phyloP scores from a whole-genome alignment of 2,888 invertebrate species.

The Uropetala carovei region DNA sequence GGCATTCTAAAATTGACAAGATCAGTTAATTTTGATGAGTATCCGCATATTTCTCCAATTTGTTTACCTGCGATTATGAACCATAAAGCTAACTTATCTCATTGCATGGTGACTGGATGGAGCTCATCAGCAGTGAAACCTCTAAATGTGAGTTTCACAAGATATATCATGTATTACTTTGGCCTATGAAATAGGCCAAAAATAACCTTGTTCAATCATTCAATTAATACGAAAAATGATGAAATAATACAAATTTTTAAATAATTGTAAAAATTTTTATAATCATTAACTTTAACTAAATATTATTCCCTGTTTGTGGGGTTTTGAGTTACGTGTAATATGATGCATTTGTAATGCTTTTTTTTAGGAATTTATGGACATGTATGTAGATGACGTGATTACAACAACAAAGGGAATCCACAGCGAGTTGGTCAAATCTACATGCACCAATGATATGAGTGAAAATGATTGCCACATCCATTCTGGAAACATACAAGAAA shows the following conservation, averaged over 20 bases:
- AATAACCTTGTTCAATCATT: no score
- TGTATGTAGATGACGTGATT: background rate
- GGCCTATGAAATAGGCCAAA: no score
- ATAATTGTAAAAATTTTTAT: background rate
- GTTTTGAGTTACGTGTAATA: no score
- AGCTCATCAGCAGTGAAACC: background rate
- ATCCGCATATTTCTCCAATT: slow-evolving; percentile 34
- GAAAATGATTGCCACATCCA: background rate
- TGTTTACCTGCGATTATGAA: slow-evolving; percentile 21
- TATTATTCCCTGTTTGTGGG: no score
- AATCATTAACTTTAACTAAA: background rate
- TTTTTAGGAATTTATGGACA: background rate
- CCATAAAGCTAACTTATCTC: slow-evolving; percentile 13
- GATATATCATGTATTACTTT: background rate
- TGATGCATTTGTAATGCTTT: no score
- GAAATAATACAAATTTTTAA: no score
- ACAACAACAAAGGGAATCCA: background rate
- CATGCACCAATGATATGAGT: background rate
- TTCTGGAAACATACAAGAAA: background rate
- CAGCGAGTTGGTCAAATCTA: background rate
- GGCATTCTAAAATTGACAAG: slow-evolving; percentile 30
- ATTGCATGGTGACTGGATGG: slow-evolving; percentile 53
- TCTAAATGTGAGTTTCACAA: background rate
- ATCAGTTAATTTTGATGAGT: slow-evolving; percentile 38
- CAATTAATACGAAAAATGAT: no score